phyloP scores from a whole-genome alignment of 1,140 invertebrate species.

The Drosophila yakuba region DNA sequence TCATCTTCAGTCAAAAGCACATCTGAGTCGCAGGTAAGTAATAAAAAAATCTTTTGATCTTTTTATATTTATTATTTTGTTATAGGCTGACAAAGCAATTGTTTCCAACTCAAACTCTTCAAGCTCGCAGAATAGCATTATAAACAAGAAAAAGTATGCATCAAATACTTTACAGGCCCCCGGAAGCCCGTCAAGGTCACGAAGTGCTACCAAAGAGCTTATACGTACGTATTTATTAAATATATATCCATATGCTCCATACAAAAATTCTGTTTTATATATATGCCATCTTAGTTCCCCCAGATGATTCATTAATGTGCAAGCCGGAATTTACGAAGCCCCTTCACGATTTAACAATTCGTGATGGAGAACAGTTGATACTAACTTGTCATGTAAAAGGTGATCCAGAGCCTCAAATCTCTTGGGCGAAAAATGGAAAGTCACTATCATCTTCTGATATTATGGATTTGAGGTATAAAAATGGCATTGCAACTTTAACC shows the following conservation, averaged over 20 bases:
- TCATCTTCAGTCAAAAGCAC: conserved; percentile 36
- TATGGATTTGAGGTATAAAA: conserved; percentile 95
- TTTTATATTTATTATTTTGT: not conserved
- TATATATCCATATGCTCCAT: not conserved
- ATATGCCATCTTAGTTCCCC: conserved; percentile 87
- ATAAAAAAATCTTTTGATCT: not conserved
- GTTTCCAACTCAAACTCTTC: conserved; percentile 51
- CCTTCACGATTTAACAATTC: conserved; percentile 89
- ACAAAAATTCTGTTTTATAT: not conserved
- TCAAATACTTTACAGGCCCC: conserved; percentile 89
- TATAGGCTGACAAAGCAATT: conserved; percentile 44
- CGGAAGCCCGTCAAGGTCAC: conserved; percentile 91
- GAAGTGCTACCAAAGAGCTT: conserved; percentile 95
- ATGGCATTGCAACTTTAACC: conserved; percentile 92
- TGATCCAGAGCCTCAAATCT: conserved; percentile 95
- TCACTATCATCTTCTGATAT: conserved; percentile 91
- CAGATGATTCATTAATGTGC: conserved; percentile 93
- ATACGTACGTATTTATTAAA: conserved; percentile 88
- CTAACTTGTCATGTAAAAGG: conserved; percentile 92
- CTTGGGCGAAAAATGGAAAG: conserved; percentile 93
- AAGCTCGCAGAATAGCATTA: conserved; percentile 59
- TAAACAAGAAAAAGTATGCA: conserved; percentile 89
- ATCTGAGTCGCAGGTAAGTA: conserved; percentile 27
- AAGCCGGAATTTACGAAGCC: conserved; percentile 92
- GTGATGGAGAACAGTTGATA: conserved; percentile 92